Evolutionary conservation across 2,797 vertebrate species (phyloP), one percentile per base, ranked within the genome.

Genomic region (Halcyon badia): DNA sequence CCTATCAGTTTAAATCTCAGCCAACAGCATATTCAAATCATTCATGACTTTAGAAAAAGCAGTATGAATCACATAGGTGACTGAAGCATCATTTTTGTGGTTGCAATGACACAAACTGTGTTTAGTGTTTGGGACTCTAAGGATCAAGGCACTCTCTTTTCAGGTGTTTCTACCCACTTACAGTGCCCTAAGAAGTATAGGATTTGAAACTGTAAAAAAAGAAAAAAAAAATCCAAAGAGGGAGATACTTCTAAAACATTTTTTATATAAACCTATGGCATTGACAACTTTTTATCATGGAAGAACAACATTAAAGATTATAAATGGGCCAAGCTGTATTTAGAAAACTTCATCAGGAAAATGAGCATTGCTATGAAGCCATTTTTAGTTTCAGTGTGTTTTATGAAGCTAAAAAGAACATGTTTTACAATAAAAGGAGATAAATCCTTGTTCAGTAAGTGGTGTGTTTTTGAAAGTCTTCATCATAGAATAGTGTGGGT

Each of bases 11-110:
- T 87, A 89, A 64, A 94, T 28, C 78, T 81, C 71, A 89, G 30
- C 54, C 54, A 94, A 62, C n/a, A 64, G 26, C 61, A 42, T 82
- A 91, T 78, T 94, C 35, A 90, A 77, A 61, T 77, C 25, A 69
- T 95, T 94, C 79, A 56, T 52, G 54, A 33, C 41, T 96, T 85
- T 81, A 88, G 62, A 90, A 87, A 93, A 73, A 56, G 39, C 37
- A 83, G 19, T 31, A 24, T 91, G 93, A 96, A 25, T 93, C 85
- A 91, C 26, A 33, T 2, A 84, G 51, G 77, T 81, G 60, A 79
- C 42, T 78, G 83, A 93, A 91, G 66, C 82, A 60, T 57, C 31
- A 1, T 75, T 78, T 42, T 48, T 31, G 26, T 46, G 25, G 46
- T 35, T 94, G 39, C 31, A 71, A 10, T 70, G n/a, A 30, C 44